Evolutionary conservation across 2,888 invertebrate species (phyloP), one percentile per base, ranked within the genome.

Genomic region (Athalia cordata): DNA sequence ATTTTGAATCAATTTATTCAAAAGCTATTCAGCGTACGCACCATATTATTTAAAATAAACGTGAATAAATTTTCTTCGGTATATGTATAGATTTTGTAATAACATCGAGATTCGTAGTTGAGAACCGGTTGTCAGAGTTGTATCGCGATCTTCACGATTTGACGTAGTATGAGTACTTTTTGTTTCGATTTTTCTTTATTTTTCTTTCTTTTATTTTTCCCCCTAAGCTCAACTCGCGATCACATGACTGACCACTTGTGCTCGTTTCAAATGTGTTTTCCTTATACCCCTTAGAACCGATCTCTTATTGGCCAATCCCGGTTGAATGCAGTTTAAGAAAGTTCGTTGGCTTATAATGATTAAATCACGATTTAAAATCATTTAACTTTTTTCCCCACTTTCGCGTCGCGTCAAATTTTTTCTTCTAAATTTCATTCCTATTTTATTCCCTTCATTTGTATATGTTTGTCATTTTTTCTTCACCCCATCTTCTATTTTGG

Each of bases 231-330:
- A 29, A 29, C 29, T 29, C 29, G 29, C 50, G 68, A 68, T 68
- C 68, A 68, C 55, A 55, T 68, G 68, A 68, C 68, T 55, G 52
- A 47, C 29, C 68, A 50, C 68, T 68, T 68, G 68, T 55, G 68
- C 52, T 68, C 11, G 68, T 52, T 55, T 68, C 66, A 49, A 52
- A 55, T 68, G 68, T 29, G 29, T 68, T 43, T 52, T 68, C 68
- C 55, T 55, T 55, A 15, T 68, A 29, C 68, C 43, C 29, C 9
- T 55, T 11, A 29, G 68, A 68, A 55, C 68, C 29, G 68, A 68
- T 68, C 50, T 15, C 15, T 68, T 55, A 68, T 68, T 68, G 52
- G 68, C 52, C 43, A 29, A 55, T 68, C 68, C 13, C 11, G 3
- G 29, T 29, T 29, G 29, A 29, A 29, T 29, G 29, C 29, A 29